Percentiles rank a stretch among this genome's conserved stretches.
phyloP scores from a whole-genome alignment of 2,797 vertebrate species.

The Babyrousa celebensis region DNA sequence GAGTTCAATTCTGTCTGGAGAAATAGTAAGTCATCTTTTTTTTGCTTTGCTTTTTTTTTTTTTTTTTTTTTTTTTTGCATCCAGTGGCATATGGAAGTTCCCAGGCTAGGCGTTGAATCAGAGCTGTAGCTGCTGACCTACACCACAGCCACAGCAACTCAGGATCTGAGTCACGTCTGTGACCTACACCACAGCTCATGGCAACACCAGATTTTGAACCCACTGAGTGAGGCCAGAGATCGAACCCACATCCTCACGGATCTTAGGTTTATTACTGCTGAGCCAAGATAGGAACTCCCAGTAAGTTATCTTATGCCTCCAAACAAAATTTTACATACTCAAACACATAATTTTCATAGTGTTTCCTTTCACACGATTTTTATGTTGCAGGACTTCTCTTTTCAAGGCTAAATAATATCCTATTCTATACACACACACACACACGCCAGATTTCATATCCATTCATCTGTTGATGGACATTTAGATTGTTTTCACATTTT shows the following conservation, averaged over 20 bases:
- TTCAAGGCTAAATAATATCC: neutral
- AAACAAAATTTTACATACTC: constrained; percentile 5
- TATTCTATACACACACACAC: neutral
- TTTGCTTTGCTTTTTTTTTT: too few species aligned
- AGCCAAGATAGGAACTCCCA: neutral
- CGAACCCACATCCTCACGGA: too few species aligned
- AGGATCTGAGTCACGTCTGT: too few species aligned
- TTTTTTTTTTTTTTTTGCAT: too few species aligned
- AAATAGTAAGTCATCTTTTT: neutral
- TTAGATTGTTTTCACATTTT: neutral
- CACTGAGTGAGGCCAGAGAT: too few species aligned
- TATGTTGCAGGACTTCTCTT: neutral
- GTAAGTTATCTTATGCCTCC: neutral
- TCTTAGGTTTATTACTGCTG: too few species aligned
- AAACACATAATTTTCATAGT: neutral
- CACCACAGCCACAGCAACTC: too few species aligned
- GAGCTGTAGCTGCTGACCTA: too few species aligned
- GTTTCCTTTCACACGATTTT: neutral
- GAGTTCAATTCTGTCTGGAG: neutral
- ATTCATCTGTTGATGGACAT: neutral
- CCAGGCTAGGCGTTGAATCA: too few species aligned
- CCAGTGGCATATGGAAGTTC: too few species aligned
- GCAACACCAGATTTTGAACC: too few species aligned
- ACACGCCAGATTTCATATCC: neutral
- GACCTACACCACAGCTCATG: too few species aligned